Base-by-base conservation (phyloP, 2,113 vertebrate species). In the Agelaius tricolor region DNA sequence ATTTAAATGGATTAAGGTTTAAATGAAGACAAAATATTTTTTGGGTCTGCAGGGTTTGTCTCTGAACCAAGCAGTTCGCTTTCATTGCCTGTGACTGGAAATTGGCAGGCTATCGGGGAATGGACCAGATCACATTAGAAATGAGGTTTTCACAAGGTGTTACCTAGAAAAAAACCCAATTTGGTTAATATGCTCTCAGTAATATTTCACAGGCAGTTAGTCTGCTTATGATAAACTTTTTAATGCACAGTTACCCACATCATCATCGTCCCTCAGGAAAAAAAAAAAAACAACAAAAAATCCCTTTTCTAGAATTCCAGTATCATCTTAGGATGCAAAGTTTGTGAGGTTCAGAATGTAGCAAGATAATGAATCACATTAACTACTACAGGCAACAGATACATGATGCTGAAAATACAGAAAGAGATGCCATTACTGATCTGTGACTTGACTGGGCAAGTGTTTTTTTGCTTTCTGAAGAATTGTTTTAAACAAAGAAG, bases 1-100 rank as follows among this genome's bases (percentile, higher is more conserved):
- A 95, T 97, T 97, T 94, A 95, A 98, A 96, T 86, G 78, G 72
- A 96, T 97, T 97, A 96, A 69, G 52, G 81, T 66, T 96, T 96
- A 94, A 97, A 95, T 94, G 89, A 97, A 96, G 89, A 95, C 92
- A 95, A 96, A 95, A 95, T 96, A 69, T 96, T 96, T 96, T 97
- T 97, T 79, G 88, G 44, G 51, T 78, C 71, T 72, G 68, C 93
- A 31, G 61, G 87, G 94, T 85, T 96, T 96, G 68, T 67, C 69
- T 86, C 58, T 35, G 94, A 91, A 95, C 19, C 28, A 79, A 90
- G 67, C 5, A 15, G 41, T 74, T 83, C 6, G 20, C 61, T 95
- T 96, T 71, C 79, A 30, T 68, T 83, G 81, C 47, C 49, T 65
- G 23, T 14, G 24, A 72, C 49, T 93, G 81, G 66, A 93, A 96